phyloP scores from a whole-genome alignment of 1,140 invertebrate genomes.

The Pseudobourletiella spinata region DNA sequence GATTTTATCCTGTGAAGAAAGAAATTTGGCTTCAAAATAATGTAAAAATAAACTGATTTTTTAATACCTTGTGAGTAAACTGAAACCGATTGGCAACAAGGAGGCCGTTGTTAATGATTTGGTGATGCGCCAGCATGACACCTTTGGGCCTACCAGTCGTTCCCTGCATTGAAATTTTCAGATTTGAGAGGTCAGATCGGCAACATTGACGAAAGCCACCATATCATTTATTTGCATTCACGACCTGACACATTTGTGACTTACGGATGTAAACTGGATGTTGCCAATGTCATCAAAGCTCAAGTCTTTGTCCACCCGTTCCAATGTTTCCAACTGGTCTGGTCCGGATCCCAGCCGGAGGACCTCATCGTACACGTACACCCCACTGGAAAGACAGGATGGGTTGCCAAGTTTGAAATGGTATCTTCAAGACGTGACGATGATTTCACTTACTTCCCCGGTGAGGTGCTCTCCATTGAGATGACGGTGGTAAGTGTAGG shows the following conservation, averaged over 20 bases:
- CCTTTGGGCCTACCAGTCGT: too few relatives aligned
- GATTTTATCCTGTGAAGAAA: slow-evolving; percentile 40
- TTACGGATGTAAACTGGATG: slow-evolving; percentile 32
- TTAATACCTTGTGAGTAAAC: not conserved
- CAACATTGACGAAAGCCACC: not conserved
- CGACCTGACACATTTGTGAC: not conserved
- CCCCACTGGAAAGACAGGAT: too few relatives aligned
- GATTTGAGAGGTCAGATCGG: slow-evolving; percentile 39
- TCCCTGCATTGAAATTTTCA: slow-evolving; percentile 47
- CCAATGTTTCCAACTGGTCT: not conserved
- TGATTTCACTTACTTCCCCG: slow-evolving; percentile 13
- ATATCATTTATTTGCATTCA: not conserved
- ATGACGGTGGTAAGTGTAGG: slow-evolving; percentile 23
- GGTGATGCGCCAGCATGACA: slow-evolving; percentile 69
- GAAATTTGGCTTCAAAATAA: too few relatives aligned
- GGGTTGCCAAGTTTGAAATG: too few relatives aligned
- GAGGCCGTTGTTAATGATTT: slow-evolving; percentile 73
- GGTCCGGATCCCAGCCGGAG: not conserved
- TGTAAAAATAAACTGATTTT: not conserved
- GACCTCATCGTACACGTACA: slow-evolving; percentile 23
- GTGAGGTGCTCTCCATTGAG: slow-evolving; percentile 12
- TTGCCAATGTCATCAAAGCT: slow-evolving; percentile 32
- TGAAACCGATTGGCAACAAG: not conserved
- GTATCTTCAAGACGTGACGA: too few relatives aligned
- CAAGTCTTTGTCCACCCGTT: not conserved